Evolutionary conservation across 1,140 invertebrate genomes (phyloP).

Genomic region (Popillia japonica): DNA sequence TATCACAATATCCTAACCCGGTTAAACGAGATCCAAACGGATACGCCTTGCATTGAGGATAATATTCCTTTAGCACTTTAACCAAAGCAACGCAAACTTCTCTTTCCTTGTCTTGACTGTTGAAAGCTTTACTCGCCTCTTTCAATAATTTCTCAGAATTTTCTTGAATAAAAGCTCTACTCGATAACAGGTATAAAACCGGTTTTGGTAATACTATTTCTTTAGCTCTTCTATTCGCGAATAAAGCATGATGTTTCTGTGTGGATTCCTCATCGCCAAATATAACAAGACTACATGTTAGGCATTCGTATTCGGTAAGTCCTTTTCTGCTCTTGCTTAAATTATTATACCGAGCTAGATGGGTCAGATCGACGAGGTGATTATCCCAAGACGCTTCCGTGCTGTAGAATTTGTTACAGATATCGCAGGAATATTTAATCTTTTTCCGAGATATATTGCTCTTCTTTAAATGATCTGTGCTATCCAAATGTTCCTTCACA

Average conservation of each 20-base stretch:
- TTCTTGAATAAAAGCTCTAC: background rate
- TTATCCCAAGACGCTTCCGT: constrained; percentile 10
- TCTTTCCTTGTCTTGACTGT: constrained; percentile 36
- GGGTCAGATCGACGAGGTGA: background rate
- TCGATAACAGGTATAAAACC: background rate
- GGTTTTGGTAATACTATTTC: background rate
- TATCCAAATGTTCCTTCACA: background rate
- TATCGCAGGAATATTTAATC: constrained; percentile 15
- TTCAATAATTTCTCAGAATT: background rate
- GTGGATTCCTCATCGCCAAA: background rate
- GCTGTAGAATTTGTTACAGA: constrained; percentile 8
- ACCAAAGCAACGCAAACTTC: constrained; percentile 51
- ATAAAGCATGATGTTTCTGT: background rate
- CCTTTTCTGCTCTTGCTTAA: background rate
- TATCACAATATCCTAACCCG: constrained; percentile 59
- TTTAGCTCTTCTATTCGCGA: background rate
- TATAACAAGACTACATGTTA: constrained; percentile 15
- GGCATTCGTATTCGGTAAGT: constrained; percentile 18
- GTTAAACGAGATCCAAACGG: constrained; percentile 63
- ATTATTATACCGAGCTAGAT: background rate
- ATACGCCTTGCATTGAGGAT: constrained; percentile 55
- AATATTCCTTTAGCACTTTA: constrained; percentile 42
- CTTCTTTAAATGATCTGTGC: background rate
- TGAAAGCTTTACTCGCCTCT: background rate
- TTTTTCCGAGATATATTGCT: background rate